Conservation (phyloP, 2,888 invertebrate species). For the Timandra comae region DNA sequence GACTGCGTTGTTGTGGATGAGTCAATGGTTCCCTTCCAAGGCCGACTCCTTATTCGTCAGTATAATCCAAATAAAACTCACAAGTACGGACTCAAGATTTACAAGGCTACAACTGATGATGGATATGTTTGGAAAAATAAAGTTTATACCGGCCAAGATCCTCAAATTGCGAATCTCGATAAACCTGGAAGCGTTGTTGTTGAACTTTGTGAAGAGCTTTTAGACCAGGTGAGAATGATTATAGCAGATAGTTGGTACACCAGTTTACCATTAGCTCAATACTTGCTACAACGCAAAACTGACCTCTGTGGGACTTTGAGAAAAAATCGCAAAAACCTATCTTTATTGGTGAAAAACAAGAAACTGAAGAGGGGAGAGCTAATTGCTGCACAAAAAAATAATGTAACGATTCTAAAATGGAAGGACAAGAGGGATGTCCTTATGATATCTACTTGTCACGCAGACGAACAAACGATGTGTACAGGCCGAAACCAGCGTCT, state of each 20-base stretch:
- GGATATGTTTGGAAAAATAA: slow-evolving; percentile 16
- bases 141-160: slow-evolving; percentile 15
- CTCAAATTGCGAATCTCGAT: slow-evolving; percentile 15
- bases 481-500: slow-evolving; percentile 2
- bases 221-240: slow-evolving; percentile 15
- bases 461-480: slow-evolving; percentile 8
- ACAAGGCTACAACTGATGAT: slow-evolving; percentile 10
- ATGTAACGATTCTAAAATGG: slow-evolving; percentile 20
- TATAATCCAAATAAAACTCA: slow-evolving; percentile 17
- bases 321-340: slow-evolving; percentile 14
- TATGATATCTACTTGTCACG: slow-evolving; percentile 17
- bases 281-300: slow-evolving; percentile 13
- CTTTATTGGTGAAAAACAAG: slow-evolving; percentile 13
- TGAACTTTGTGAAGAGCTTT: slow-evolving; percentile 9
- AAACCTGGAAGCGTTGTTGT: slow-evolving; percentile 11
- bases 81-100: slow-evolving; percentile 17
- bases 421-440: slow-evolving; percentile 18
- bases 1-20: slow-evolving; percentile 14
- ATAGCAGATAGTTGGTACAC: slow-evolving; percentile 19
- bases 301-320: slow-evolving; percentile 14
- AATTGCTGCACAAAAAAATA: slow-evolving; percentile 14
- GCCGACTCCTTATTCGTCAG: slow-evolving; percentile 10
- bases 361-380: slow-evolving; percentile 14
- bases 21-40: slow-evolving; percentile 17
- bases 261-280: slow-evolving; percentile 14